Conservation (phyloP, 1,140 invertebrate species). For the Eriosoma lanigerum region DNA sequence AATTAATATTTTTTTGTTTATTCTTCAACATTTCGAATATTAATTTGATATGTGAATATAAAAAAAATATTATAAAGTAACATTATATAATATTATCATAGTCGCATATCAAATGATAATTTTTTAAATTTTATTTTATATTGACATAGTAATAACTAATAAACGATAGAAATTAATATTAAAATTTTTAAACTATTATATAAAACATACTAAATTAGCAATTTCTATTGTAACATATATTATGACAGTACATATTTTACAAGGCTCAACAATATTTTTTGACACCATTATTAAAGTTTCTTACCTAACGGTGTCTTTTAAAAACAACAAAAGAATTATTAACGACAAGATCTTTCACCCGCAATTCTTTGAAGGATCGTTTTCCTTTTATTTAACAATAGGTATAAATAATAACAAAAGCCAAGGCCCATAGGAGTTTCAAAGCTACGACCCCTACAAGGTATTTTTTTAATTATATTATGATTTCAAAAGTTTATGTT, state of each 20-base stretch:
- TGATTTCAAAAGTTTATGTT: background rate
- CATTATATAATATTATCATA: no score
- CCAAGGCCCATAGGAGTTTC: constrained; percentile 13
- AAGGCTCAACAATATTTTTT: background rate
- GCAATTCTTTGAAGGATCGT: constrained; percentile 3
- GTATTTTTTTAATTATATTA: constrained; percentile 30
- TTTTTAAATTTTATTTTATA: no score
- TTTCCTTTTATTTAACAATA: constrained; percentile 21
- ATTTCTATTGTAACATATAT: background rate
- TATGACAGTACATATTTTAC: constrained; percentile 7
- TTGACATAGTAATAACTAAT: no score
- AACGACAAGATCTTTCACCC: background rate
- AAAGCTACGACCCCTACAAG: background rate
- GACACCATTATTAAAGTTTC: background rate
- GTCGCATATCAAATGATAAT: no score
- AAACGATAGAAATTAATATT: no score
- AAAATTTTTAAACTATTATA: no score
- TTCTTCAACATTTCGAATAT: no score
- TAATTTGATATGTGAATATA: no score
- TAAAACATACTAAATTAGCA: background rate
- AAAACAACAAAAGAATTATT: constrained; percentile 22
- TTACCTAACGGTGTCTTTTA: constrained; percentile 1
- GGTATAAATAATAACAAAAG: constrained; percentile 26
- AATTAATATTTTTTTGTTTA: no score
- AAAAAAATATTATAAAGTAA: no score